These are phyloP conservation scores for Salpingus planirostris DNA, from an alignment of 2,888 invertebrate genomes.

Conservation along the genomic window DNA sequence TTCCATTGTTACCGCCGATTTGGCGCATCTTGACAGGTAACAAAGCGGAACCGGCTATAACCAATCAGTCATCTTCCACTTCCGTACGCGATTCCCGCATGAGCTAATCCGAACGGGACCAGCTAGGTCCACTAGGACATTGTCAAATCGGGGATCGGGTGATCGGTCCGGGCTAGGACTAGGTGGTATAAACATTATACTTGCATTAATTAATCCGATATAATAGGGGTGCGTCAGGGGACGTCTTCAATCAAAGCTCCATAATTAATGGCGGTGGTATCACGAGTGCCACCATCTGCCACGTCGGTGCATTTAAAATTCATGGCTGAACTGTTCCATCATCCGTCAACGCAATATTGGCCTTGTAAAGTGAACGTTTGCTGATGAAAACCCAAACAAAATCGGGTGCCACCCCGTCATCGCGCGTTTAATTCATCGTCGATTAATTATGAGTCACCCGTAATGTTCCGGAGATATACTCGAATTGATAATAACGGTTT, in stretches of 20 bases:
- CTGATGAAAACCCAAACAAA: conserved; percentile 11
- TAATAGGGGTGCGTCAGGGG: conserved; percentile 32
- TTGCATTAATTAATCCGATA: conserved; percentile 34
- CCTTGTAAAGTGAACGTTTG: conserved; percentile 9
- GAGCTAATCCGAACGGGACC: neutral
- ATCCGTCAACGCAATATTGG: conserved; percentile 13
- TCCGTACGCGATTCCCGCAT: too few relatives aligned
- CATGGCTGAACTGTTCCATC: conserved; percentile 11
- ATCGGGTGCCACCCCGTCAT: too few relatives aligned
- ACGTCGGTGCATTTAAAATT: conserved; percentile 15
- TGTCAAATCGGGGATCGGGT: neutral
- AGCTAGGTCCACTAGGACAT: neutral
- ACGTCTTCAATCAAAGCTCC: conserved; percentile 32
- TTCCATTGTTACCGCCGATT: neutral
- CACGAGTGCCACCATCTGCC: conserved; percentile 27
- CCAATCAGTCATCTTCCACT: too few relatives aligned
- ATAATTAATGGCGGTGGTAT: conserved; percentile 33
- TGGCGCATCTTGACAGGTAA: too few relatives aligned
- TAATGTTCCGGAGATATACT: too few relatives aligned
- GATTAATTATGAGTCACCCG: too few relatives aligned
- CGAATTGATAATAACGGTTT: too few relatives aligned
- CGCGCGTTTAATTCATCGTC: too few relatives aligned
- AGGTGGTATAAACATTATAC: conserved; percentile 24
- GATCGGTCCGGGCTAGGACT: neutral
- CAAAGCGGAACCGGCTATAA: too few relatives aligned